Conservation (phyloP, 2,888 invertebrate species). For the Hirtodrosophila trivittata region DNA sequence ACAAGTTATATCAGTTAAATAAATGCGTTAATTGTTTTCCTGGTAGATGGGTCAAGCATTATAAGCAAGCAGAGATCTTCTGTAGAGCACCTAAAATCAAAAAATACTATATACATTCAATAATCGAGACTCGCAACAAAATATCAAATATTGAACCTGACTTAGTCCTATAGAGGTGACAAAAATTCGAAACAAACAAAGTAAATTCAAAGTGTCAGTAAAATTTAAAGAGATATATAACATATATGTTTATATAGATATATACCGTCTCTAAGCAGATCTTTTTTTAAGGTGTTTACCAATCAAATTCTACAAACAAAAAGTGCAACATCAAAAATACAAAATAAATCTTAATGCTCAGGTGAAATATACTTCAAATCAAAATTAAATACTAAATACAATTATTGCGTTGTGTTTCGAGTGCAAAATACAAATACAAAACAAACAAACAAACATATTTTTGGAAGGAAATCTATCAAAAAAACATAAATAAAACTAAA, state of each 20-base stretch:
- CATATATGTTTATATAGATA: slow-evolving; percentile 9
- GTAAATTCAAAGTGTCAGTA: too few relatives aligned
- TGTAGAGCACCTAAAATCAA: too few relatives aligned
- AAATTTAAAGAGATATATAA: slow-evolving; percentile 23
- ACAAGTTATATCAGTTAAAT: slow-evolving; percentile 58
- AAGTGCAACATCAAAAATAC: slow-evolving; percentile 31
- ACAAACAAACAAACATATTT: slow-evolving; percentile 48
- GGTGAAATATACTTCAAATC: slow-evolving; percentile 48
- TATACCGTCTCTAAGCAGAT: slow-evolving; percentile 27
- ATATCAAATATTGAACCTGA: too few relatives aligned
- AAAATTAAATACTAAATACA: slow-evolving; percentile 28
- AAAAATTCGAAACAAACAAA: too few relatives aligned
- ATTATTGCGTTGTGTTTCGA: slow-evolving; percentile 66
- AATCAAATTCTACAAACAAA: slow-evolving; percentile 33
- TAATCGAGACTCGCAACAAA: too few relatives aligned
- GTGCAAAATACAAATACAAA: slow-evolving; percentile 59
- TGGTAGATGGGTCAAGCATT: slow-evolving; percentile 48
- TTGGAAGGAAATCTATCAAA: slow-evolving; percentile 53
- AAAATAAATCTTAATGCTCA: slow-evolving; percentile 55
- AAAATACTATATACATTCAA: too few relatives aligned
- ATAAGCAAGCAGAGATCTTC: too few relatives aligned
- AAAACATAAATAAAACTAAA: slow-evolving; percentile 10
- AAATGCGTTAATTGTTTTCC: slow-evolving; percentile 45
- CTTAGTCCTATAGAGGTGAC: too few relatives aligned
- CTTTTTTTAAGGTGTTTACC: slow-evolving; percentile 65